Evolutionary conservation across 2,888 invertebrate genomes (phyloP), one percentile per base, ranked within the genome.

Genomic region (Nomada ferruginata): DNA sequence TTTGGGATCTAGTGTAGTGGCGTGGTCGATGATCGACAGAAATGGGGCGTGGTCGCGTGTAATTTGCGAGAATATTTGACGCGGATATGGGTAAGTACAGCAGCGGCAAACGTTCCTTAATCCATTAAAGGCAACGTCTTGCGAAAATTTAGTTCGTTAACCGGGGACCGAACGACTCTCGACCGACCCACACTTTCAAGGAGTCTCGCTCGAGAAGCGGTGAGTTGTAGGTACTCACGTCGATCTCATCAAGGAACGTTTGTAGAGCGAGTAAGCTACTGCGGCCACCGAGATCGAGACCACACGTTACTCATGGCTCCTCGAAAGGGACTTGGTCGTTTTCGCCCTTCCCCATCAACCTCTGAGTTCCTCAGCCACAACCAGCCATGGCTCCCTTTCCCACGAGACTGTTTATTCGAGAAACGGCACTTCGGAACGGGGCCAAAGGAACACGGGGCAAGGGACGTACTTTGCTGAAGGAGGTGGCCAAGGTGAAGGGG

Each of bases 391-490:
- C 36, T 74, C 64, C 65, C 52, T 63, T 68, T 60, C 57, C 70
- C 69, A 72, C 72, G 75, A 77, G 84, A 79, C 87, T 87, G 87
- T 87, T 87, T 87, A 87, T 87, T 86, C 85, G 87, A 82, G 76
- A 66, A 72, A 76, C 77, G 75, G 64, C 77, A 82, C 74, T 82
- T 79, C 65, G 86, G 29, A 80, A 83, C 61, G 68, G 59, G 77
- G 70, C 65, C 68, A 80, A 63, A 74, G 66, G 75, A 73, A 57
- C 55, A 52, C 29, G 50, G 47, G 20, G 20, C 47, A 11, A 55
- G 70, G 71, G 53, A 44, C 55, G 71, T 64, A 26, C 76, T 74
- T 63, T 61, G 29, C 36, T 18, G 74, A 18, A 55, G 50, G 57
- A 68, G 73, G 7, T 55, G 63, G 42, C 64, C 79, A 66, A 71